Percentiles rank a stretch among this genome's conserved stretches.
Conservation (phyloP, 2,888 invertebrate genomes). For the Microchrysa polita region DNA sequence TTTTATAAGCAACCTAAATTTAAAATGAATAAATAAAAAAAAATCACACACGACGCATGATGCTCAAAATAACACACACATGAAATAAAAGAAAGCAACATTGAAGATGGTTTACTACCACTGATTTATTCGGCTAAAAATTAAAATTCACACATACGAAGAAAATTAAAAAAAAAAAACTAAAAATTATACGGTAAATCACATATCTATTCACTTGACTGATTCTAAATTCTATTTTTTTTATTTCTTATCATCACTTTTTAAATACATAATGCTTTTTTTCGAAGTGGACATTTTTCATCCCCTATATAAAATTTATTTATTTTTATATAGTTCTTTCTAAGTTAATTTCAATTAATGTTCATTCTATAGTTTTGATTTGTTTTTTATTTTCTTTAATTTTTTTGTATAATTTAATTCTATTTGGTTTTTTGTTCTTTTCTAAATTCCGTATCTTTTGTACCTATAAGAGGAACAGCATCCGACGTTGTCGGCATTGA, state of each 20-base stretch:
- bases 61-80: slow-evolving; percentile 4
- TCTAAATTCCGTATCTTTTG: slow-evolving; percentile 55
- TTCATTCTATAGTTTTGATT: background rate
- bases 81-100: background rate
- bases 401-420: slow-evolving; percentile 42
- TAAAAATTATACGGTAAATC: background rate
- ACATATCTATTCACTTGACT: too few species aligned
- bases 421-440: slow-evolving; percentile 30
- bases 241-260: background rate
- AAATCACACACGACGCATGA: slow-evolving; percentile 7
- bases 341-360: background rate
- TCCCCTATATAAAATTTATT: too few species aligned
- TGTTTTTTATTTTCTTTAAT: slow-evolving; percentile 27
- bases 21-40: slow-evolving; percentile 4
- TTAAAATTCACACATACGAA: slow-evolving; percentile 24
- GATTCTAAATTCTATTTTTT: too few species aligned
- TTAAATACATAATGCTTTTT: background rate
- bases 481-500: slow-evolving; percentile 91
- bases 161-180: slow-evolving; percentile 25
- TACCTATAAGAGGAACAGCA: slow-evolving; percentile 86
- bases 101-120: too few species aligned
- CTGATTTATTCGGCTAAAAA: background rate
- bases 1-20: too few species aligned
- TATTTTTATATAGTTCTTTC: background rate
- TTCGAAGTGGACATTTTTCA: slow-evolving; percentile 30